Evolutionary conservation across 2,113 vertebrate species (phyloP), one percentile per base, ranked within the genome.

Genomic region (Leptobrachium leishanense): DNA sequence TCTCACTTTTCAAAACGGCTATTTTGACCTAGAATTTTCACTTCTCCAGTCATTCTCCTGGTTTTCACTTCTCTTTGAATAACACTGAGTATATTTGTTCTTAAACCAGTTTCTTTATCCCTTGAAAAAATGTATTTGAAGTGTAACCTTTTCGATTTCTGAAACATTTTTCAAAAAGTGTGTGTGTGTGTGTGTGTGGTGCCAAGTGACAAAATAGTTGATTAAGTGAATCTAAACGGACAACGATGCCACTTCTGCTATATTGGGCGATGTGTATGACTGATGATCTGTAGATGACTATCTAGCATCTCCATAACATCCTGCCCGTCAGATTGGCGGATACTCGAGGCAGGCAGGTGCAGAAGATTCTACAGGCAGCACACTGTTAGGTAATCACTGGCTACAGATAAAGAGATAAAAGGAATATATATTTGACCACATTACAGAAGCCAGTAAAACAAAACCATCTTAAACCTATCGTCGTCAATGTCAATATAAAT

Each of bases 221-320:
- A 39, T 68, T 57, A 44, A 4, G 12, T 31, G n/a, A 55, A 55
- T 76, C 65, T 40, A 68, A 69, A 20, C n/a, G 41, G 31, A 39
- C 75, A 40, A 20, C 2, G 55, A 69, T 44, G 55, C 53, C 65
- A 68, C 65, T 76, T 76, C 75, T 76, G 65, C 75, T 57, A 67
- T 55, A 43, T 63, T 62, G 42, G 54, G 20, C 2, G 9, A 55
- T 63, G 54, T 50, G 46, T 8, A 8, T 5, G 46, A 9, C 12
- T 74, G 63, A 63, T 76, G 64, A 59, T 59, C 43, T 68, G 42
- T 15, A 77, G 75, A 76, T 43, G 15, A 40, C 8, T 77, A 77
- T 77, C 75, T 70, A 15, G 15, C 66, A 70, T 77, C 40, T 59
- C n/a, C 75, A 77, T 69, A 6, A 77, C 75, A 77, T 77, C 75